Conservation (phyloP, 2,113 vertebrate genomes). For the Physeter macrocephalus region DNA sequence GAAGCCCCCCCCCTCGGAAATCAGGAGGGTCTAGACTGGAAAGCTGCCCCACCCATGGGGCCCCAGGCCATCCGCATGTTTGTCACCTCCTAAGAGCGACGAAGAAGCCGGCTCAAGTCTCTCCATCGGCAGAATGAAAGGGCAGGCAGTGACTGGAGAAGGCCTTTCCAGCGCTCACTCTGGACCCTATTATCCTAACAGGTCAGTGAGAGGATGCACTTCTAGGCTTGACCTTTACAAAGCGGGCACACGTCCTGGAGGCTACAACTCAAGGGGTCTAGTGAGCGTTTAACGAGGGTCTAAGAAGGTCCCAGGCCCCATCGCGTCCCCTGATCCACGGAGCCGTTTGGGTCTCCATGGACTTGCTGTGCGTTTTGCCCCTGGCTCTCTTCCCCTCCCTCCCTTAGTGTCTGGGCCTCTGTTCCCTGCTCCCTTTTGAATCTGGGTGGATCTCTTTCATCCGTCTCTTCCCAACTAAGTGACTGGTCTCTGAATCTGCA, state of each 20-base stretch:
- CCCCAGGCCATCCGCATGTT: accelerated
- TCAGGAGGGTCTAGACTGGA: not conserved
- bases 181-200: not conserved
- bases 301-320: not conserved
- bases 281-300: not conserved
- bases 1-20: not conserved
- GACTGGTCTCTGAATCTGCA: not conserved
- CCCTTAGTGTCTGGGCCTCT: not conserved
- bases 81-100: not conserved
- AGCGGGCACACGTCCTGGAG: not conserved
- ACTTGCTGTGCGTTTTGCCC: not conserved
- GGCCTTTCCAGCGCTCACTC: not conserved
- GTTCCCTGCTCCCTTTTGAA: not conserved
- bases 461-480: not conserved
- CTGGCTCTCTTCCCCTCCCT: not conserved
- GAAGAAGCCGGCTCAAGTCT: not conserved
- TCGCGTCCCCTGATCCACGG: too few relatives aligned
- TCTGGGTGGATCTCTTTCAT: not conserved
- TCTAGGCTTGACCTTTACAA: not conserved
- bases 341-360: too few relatives aligned
- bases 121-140: not conserved
- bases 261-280: not conserved
- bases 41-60: not conserved
- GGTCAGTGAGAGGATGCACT: not conserved
- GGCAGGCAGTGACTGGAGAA: accelerated